Percentiles rank a stretch among this genome's conserved stretches.
phyloP scores from a whole-genome alignment of 1,140 invertebrate genomes.

The Drosophila ananassae region DNA sequence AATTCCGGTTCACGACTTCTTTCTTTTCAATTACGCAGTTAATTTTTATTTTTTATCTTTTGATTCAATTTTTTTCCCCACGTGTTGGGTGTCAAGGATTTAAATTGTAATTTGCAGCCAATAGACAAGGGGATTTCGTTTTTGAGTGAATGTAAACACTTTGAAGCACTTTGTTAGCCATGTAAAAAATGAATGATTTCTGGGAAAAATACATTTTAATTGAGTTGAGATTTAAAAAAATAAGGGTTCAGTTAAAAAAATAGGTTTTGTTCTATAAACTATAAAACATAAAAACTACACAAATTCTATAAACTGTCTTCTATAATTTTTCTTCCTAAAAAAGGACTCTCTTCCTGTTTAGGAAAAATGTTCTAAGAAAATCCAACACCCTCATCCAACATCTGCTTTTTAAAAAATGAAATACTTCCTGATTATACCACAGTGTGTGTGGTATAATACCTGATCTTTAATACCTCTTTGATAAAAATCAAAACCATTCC shows the following conservation, averaged over 20 bases:
- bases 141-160: conserved; percentile 35
- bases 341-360: too few relatives aligned
- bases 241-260: too few relatives aligned
- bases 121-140: conserved; percentile 1
- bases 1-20: conserved; percentile 14
- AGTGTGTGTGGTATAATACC: not conserved
- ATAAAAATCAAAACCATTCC: not conserved
- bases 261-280: too few relatives aligned
- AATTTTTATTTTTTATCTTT: conserved; percentile 22
- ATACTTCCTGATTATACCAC: not conserved
- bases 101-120: conserved; percentile 9
- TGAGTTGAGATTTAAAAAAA: not conserved
- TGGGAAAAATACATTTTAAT: conserved; percentile 14
- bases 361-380: not conserved
- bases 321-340: not conserved
- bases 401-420: conserved; percentile 19
- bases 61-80: conserved; percentile 37
- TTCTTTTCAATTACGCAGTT: conserved; percentile 66
- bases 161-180: conserved; percentile 27
- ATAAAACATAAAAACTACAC: too few relatives aligned
- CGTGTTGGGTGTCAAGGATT: conserved; percentile 54
- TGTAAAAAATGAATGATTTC: conserved; percentile 1
- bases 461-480: not conserved
- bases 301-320: too few relatives aligned
- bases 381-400: conserved; percentile 22